A percentile compares a stretch with the other conserved stretches of the same genome.
phyloP scores from a whole-genome alignment of 2,888 invertebrate species.

The Mesochorus sp. region DNA sequence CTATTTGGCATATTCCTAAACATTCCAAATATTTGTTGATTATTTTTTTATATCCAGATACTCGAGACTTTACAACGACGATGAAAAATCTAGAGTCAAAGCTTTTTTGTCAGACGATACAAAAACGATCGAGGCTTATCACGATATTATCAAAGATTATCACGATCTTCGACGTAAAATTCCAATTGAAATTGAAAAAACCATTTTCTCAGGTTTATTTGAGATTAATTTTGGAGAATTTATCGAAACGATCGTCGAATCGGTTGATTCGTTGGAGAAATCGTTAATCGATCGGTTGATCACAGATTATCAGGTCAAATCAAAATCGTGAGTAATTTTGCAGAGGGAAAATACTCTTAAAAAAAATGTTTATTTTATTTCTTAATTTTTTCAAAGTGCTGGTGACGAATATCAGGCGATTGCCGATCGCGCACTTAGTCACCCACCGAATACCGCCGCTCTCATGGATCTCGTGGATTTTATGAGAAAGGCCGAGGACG shows the following conservation, averaged over 20 bases:
- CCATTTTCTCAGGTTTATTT: slow-evolving; percentile 91
- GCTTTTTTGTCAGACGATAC: slow-evolving; percentile 87
- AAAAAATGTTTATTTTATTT: too few relatives aligned
- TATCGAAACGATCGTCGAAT: slow-evolving; percentile 87
- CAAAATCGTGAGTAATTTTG: slow-evolving; percentile 85
- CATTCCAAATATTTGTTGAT: not conserved
- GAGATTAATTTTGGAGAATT: slow-evolving; percentile 92
- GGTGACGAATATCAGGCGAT: slow-evolving; percentile 92
- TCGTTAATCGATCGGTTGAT: slow-evolving; percentile 89
- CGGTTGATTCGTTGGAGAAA: slow-evolving; percentile 87
- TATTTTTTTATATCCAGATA: slow-evolving; percentile 67
- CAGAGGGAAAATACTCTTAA: too few relatives aligned
- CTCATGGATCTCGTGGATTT: slow-evolving; percentile 93
- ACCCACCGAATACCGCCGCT: slow-evolving; percentile 92
- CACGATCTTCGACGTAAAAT: slow-evolving; percentile 85
- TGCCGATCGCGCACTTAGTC: slow-evolving; percentile 89
- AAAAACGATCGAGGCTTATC: slow-evolving; percentile 86
- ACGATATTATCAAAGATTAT: slow-evolving; percentile 85
- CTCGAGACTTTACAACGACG: slow-evolving; percentile 71
- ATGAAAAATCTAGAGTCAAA: slow-evolving; percentile 81
- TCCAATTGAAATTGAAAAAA: slow-evolving; percentile 85
- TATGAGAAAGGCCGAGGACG: slow-evolving; percentile 89
- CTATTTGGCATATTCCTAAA: not conserved
- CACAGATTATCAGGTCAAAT: slow-evolving; percentile 90
- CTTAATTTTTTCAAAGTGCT: too few relatives aligned